Evolutionary conservation across 2,888 invertebrate genomes (phyloP).

Genomic region (Atethmia centrago): DNA sequence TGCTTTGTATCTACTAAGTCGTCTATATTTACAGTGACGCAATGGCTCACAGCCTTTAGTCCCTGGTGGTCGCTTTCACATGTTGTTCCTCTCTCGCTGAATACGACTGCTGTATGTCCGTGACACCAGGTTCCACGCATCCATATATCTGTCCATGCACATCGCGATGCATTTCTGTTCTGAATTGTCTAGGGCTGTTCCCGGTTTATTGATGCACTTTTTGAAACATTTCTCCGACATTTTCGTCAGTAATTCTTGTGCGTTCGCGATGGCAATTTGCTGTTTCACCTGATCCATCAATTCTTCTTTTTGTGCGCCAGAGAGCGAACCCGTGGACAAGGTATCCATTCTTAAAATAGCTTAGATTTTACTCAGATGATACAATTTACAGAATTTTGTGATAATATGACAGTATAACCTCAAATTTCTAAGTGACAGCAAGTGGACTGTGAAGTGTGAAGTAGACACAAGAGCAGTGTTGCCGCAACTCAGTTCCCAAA

Average conservation of each 20-base stretch:
- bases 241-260: slow-evolving; percentile 98
- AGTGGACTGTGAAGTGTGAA: too few relatives aligned
- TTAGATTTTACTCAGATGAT: slow-evolving; percentile 51
- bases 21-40: slow-evolving; percentile 86
- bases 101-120: slow-evolving; percentile 96
- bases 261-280: slow-evolving; percentile 98
- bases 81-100: slow-evolving; percentile 94
- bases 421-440: slow-evolving; percentile 67
- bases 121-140: slow-evolving; percentile 98
- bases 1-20: slow-evolving; percentile 82
- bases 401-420: slow-evolving; percentile 76
- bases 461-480: too few relatives aligned
- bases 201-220: slow-evolving; percentile 98
- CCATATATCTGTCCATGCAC: slow-evolving; percentile 99
- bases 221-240: slow-evolving; percentile 99
- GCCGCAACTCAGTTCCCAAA: too few relatives aligned
- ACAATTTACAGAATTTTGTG: slow-evolving; percentile 63
- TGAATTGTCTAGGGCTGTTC: slow-evolving; percentile 96
- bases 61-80: slow-evolving; percentile 79
- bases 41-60: slow-evolving; percentile 68
- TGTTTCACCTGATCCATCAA: slow-evolving; percentile 98
- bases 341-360: slow-evolving; percentile 89
- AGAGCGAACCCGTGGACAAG: slow-evolving; percentile 89
- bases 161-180: slow-evolving; percentile 99
- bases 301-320: slow-evolving; percentile 94